A percentile compares a stretch with the other conserved stretches of the same genome.
phyloP scores from a whole-genome alignment of 2,113 vertebrate species.

The Pholis gunnellus region DNA sequence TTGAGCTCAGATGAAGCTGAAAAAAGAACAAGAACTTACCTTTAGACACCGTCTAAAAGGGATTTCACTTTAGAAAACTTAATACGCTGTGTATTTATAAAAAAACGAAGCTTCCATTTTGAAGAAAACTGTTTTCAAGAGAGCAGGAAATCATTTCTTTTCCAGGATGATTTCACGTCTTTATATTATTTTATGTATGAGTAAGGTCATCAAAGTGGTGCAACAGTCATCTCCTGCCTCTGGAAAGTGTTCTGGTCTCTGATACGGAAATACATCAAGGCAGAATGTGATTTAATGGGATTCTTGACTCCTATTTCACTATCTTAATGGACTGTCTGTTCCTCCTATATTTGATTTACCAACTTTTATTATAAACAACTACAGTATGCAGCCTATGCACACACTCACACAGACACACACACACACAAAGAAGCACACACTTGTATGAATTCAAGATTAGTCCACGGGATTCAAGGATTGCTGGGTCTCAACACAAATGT shows the following conservation, averaged over 20 bases:
- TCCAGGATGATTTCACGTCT: constrained; percentile 15
- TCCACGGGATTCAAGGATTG: constrained; percentile 72
- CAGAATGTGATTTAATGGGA: constrained; percentile 50
- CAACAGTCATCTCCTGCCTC: constrained; percentile 34
- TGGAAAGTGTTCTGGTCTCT: constrained; percentile 16
- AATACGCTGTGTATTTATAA: constrained; percentile 11
- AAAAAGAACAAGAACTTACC: constrained; percentile 40
- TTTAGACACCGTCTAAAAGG: background rate
- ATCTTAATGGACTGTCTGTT: constrained; percentile 57
- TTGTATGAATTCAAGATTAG: constrained; percentile 67
- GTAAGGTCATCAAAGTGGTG: constrained; percentile 37
- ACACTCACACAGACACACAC: constrained; percentile 2
- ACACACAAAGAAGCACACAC: constrained; percentile 27
- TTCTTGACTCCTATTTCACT: constrained; percentile 48
- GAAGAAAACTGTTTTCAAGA: constrained; percentile 25
- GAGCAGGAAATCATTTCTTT: constrained; percentile 28
- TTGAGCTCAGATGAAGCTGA: background rate
- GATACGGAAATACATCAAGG: constrained; percentile 35
- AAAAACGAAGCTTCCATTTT: background rate
- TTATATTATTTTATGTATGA: background rate
- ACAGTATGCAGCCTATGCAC: constrained; percentile 3
- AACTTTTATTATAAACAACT: constrained; percentile 57
- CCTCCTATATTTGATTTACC: constrained; percentile 55
- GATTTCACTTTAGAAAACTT: constrained; percentile 57
- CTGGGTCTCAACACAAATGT: constrained; percentile 83